Evolutionary conservation across 2,113 vertebrate genomes (phyloP).

Genomic region (Todiramphus saurophagus): DNA sequence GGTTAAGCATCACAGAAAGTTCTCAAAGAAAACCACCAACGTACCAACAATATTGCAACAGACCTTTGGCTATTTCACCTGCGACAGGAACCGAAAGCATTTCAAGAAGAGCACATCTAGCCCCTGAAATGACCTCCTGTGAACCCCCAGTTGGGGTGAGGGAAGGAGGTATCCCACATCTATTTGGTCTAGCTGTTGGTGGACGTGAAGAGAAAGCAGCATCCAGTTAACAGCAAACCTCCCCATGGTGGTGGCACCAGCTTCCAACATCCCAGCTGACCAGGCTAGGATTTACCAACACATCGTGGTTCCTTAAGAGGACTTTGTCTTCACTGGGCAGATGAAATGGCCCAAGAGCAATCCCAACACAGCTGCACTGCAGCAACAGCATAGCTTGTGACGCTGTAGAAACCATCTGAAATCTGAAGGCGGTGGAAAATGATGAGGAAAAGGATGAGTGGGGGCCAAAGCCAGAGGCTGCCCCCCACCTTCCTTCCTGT

Average conservation of each 20-base stretch:
- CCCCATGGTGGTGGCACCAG: neutral
- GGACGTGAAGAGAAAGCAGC: neutral
- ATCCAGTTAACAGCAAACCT: neutral
- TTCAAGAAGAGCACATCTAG: neutral
- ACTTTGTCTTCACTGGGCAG: neutral
- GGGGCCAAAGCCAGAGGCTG: neutral
- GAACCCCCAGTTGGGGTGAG: neutral
- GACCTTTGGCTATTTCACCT: neutral
- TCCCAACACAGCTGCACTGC: neutral
- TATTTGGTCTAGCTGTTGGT: neutral
- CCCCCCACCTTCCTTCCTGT: constrained; percentile 33
- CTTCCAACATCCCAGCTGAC: fast-evolving
- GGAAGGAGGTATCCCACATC: neutral
- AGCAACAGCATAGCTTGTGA: neutral
- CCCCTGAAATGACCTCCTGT: neutral
- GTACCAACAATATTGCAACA: neutral
- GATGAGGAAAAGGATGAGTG: neutral
- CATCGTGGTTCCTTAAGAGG: neutral
- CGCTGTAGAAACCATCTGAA: neutral
- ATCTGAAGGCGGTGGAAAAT: neutral
- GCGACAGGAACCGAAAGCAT: fast-evolving
- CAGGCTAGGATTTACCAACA: neutral
- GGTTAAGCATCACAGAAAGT: neutral
- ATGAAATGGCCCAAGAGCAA: neutral
- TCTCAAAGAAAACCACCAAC: neutral